A percentile compares a stretch with the other conserved stretches of the same genome.
phyloP scores from a whole-genome alignment of 2,888 invertebrate genomes.

The Orchestes rusci region DNA sequence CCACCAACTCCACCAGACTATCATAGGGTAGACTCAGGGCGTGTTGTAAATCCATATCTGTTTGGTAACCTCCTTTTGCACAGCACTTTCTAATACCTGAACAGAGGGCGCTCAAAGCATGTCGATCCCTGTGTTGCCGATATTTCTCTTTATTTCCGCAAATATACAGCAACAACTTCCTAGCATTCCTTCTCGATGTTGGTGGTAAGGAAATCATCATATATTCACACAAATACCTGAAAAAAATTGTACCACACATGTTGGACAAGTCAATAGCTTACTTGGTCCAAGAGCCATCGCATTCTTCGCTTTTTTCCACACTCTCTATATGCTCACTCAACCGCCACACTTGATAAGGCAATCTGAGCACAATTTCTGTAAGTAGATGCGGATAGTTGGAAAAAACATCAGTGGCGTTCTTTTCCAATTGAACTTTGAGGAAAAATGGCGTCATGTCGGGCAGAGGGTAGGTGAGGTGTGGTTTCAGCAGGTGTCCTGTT shows the following conservation, averaged over 20 bases:
- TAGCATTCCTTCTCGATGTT: conserved; percentile 77
- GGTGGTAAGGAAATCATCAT: conserved; percentile 87
- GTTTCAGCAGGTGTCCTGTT: conserved; percentile 67
- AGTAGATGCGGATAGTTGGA: conserved; percentile 90
- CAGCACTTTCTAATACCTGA: conserved; percentile 46
- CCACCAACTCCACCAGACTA: conserved; percentile 87
- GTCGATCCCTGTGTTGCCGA: conserved; percentile 86
- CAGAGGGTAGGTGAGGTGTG: conserved; percentile 70
- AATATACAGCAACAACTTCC: conserved; percentile 84
- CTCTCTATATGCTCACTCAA: conserved; percentile 54
- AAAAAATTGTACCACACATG: background rate
- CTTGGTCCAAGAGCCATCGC: conserved; percentile 66
- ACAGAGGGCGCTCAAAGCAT: conserved; percentile 80
- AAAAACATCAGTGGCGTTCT: conserved; percentile 86
- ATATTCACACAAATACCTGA: conserved; percentile 64
- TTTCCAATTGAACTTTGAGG: conserved; percentile 84
- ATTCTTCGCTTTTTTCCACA: conserved; percentile 42
- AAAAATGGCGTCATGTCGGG: conserved; percentile 97
- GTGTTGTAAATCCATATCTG: conserved; percentile 43
- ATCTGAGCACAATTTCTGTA: conserved; percentile 87
- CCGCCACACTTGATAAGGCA: conserved; percentile 90
- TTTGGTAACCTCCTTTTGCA: conserved; percentile 50
- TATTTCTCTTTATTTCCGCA: conserved; percentile 96
- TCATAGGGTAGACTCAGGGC: conserved; percentile 69
- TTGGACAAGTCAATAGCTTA: conserved; percentile 6